phyloP scores from a whole-genome alignment of 2,797 vertebrate genomes.

The Limosa lapponica region DNA sequence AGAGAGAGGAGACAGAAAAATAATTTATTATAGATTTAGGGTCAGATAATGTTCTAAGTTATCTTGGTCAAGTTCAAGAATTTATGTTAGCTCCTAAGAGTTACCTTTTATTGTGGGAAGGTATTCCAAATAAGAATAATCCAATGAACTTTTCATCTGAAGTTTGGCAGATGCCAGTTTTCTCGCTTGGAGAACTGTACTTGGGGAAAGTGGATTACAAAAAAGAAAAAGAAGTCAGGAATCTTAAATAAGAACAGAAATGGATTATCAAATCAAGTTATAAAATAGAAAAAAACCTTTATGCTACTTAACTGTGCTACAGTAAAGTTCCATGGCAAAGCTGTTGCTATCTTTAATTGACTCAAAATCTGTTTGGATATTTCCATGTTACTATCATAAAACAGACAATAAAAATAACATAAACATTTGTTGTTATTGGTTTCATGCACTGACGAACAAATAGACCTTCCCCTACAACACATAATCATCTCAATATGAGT shows the following conservation, averaged over 20 bases:
- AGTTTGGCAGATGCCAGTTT: background rate
- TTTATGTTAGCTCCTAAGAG: background rate
- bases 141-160: background rate
- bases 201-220: background rate
- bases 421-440: background rate
- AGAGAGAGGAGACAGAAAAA: background rate
- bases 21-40: background rate
- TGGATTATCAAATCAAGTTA: background rate
- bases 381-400: background rate
- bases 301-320: background rate
- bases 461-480: background rate
- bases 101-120: background rate
- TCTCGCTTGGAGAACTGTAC: background rate
- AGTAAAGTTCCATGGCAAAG: background rate
- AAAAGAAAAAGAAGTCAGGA: background rate
- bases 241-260: background rate
- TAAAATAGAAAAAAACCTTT: background rate
- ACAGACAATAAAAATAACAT: background rate
- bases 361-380: background rate
- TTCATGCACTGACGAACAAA: background rate
- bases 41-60: background rate
- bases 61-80: background rate
- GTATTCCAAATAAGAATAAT: background rate
- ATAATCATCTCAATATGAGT: background rate
- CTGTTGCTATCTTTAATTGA: background rate